Conservation (phyloP, 2,888 invertebrate genomes). For the Polymixis flavicincta region DNA sequence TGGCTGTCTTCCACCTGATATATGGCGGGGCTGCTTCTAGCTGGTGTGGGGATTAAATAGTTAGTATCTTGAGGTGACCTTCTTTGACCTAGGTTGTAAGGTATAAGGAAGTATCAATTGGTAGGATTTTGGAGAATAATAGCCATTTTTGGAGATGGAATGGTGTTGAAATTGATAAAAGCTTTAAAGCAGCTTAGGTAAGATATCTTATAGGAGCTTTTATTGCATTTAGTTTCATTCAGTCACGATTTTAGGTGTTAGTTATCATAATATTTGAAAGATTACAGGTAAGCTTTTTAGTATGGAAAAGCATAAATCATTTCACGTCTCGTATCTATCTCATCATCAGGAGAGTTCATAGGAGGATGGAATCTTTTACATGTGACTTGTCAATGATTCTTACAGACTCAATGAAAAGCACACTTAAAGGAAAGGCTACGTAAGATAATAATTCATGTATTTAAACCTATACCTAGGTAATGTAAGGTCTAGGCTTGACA, state of each 20-base stretch:
- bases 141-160: background rate
- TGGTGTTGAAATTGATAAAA: background rate
- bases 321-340: too few species aligned
- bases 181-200: too few species aligned
- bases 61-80: constrained; percentile 34
- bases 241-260: too few species aligned
- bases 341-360: too few species aligned
- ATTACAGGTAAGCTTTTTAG: background rate
- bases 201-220: background rate
- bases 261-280: background rate
- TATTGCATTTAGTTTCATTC: background rate
- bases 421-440: background rate
- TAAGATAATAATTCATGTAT: background rate
- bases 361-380: too few species aligned
- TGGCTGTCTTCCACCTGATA: constrained; percentile 58
- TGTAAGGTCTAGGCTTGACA: constrained; percentile 8
- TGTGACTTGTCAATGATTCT: too few species aligned
- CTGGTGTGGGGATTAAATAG: constrained; percentile 50
- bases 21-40: constrained; percentile 47
- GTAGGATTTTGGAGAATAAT: constrained; percentile 7
- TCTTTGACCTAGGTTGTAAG: constrained; percentile 33
- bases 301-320: too few species aligned
- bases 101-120: constrained; percentile 24
- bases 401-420: background rate
- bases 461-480: background rate